A percentile compares a stretch with the other conserved stretches of the same genome.
These are phyloP conservation scores for Amiota communis DNA, from an alignment of 2,888 invertebrate genomes.

Conservation along the genomic window DNA sequence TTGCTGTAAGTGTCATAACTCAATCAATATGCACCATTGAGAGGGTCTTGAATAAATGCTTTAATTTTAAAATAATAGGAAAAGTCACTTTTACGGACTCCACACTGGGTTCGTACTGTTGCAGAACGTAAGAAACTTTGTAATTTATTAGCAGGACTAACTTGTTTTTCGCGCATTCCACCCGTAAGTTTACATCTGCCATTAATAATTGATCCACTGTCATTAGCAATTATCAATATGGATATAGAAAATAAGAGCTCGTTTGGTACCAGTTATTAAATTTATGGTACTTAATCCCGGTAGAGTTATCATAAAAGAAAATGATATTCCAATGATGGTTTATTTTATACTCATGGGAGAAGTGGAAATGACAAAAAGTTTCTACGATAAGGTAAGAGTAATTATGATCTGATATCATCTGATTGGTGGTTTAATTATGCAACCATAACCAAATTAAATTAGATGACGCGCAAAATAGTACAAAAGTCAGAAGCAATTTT, in stretches of 20 bases:
- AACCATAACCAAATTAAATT: neutral
- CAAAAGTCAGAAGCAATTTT: constrained; percentile 55
- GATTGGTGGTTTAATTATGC: neutral
- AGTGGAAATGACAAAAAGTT: constrained; percentile 62
- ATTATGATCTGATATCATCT: neutral
- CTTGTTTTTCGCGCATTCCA: constrained; percentile 78
- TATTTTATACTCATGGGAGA: constrained; percentile 81
- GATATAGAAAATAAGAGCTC: constrained; percentile 76
- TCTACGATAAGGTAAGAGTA: constrained; percentile 62
- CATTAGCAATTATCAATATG: neutral
- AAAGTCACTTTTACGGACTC: constrained; percentile 77
- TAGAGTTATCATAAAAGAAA: constrained; percentile 78
- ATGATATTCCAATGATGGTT: constrained; percentile 76
- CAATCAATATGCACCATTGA: no score
- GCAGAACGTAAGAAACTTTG: constrained; percentile 78
- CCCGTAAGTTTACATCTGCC: constrained; percentile 69
- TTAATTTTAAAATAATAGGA: constrained; percentile 73
- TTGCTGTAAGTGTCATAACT: constrained; percentile 69
- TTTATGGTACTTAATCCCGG: constrained; percentile 78
- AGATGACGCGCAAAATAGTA: constrained; percentile 35
- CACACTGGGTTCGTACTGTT: constrained; percentile 75
- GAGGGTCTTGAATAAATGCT: neutral
- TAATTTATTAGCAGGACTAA: constrained; percentile 76
- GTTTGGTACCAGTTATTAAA: constrained; percentile 77
- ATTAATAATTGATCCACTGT: neutral